Conservation (phyloP, 2,797 vertebrate species). For the Alcedo quadribrachys region DNA sequence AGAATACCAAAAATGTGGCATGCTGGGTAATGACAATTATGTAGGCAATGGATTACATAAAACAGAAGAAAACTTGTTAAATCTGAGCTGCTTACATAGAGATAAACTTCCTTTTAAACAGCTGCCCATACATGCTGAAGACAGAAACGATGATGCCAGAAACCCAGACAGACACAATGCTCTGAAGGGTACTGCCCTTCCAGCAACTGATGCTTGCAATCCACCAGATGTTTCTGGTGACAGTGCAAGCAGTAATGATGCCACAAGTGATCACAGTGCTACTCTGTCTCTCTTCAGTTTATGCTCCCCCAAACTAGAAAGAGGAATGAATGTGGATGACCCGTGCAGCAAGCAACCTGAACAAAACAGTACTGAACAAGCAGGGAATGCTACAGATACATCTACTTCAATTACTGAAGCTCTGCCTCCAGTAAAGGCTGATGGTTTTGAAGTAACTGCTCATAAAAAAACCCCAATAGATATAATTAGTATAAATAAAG, state of each 20-base stretch:
- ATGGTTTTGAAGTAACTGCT: neutral
- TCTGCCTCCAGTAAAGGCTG: neutral
- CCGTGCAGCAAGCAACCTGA: neutral
- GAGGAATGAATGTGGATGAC: neutral
- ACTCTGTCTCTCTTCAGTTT: neutral
- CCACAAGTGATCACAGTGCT: conserved; percentile 17
- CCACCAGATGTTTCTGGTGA: neutral
- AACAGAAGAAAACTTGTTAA: conserved; percentile 29
- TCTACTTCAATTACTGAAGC: neutral
- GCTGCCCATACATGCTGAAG: neutral
- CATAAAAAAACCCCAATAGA: neutral
- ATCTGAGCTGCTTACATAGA: neutral
- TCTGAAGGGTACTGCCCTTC: neutral
- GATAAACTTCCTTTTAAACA: conserved; percentile 22
- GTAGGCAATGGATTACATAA: conserved; percentile 39
- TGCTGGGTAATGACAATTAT: conserved; percentile 47
- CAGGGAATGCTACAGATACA: neutral
- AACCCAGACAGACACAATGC: neutral
- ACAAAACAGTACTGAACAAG: neutral
- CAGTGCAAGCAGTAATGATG: neutral
- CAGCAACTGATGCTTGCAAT: neutral
- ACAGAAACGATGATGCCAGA: neutral
- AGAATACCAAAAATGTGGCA: conserved; percentile 47
- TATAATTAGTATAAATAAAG: conserved; percentile 6
- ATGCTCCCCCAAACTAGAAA: neutral